Conservation (phyloP, 2,888 invertebrate species). For the Luperina testacea region DNA sequence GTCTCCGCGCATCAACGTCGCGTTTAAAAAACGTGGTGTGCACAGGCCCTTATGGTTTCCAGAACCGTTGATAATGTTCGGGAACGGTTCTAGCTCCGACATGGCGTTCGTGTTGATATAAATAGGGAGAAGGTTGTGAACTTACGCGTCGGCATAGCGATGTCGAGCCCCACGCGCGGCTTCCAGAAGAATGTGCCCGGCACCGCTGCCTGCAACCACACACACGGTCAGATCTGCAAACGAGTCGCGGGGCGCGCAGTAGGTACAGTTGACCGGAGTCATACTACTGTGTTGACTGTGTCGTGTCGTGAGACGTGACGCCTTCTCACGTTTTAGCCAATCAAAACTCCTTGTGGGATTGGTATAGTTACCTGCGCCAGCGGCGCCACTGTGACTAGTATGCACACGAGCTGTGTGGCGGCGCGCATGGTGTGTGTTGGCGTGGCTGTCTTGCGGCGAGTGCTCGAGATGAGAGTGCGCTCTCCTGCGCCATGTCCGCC, state of each 20-base stretch:
- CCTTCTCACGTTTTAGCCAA: not conserved
- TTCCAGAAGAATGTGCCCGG: constrained; percentile 62
- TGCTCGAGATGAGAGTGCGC: not conserved
- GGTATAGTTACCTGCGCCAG: constrained; percentile 7
- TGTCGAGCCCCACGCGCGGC: constrained; percentile 52
- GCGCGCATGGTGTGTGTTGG: not conserved
- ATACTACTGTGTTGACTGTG: not conserved
- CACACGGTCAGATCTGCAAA: not conserved
- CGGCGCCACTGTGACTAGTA: not conserved
- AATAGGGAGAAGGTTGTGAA: not conserved
- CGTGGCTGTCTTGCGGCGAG: not conserved
- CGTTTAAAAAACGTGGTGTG: too few relatives aligned
- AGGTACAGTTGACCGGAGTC: not conserved
- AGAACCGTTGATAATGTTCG: too few relatives aligned
- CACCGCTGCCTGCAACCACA: constrained; percentile 40
- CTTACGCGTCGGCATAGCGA: constrained; percentile 30
- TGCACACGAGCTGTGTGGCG: not conserved
- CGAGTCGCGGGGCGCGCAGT: not conserved
- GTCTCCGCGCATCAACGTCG: too few relatives aligned
- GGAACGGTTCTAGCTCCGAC: not conserved
- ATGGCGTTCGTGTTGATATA: not conserved
- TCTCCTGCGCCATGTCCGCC: not conserved
- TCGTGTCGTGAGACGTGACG: not conserved
- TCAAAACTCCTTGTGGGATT: not conserved
- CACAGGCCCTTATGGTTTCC: too few relatives aligned